Conservation (phyloP, 2,888 invertebrate genomes). For the Amblyteles armatorius region DNA sequence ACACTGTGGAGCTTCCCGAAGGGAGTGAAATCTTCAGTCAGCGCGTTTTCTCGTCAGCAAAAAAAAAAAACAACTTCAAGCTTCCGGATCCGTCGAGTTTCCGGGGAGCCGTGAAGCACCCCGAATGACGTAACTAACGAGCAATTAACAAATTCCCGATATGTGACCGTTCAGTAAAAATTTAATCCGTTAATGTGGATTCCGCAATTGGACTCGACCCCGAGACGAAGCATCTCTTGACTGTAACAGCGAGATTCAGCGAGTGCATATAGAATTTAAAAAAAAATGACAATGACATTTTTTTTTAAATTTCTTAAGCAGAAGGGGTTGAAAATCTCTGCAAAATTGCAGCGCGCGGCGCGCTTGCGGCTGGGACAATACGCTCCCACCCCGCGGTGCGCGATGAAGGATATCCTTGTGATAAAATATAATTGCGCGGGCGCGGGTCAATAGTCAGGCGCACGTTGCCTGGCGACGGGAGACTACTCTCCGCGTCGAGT, state of each 20-base stretch:
- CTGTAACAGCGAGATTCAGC: no score
- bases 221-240: no score
- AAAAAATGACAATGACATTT: neutral
- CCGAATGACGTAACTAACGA: no score
- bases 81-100: no score
- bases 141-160: no score
- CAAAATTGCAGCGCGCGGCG: slow-evolving; percentile 29
- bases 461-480: slow-evolving; percentile 79
- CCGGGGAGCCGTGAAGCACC: no score
- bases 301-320: no score
- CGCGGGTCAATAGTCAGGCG: slow-evolving; percentile 82
- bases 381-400: slow-evolving; percentile 19
- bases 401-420: slow-evolving; percentile 68
- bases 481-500: slow-evolving; percentile 52
- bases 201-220: no score
- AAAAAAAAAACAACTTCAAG: neutral
- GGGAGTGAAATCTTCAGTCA: neutral
- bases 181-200: no score
- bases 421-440: slow-evolving; percentile 81
- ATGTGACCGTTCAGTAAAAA: no score
- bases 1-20: slow-evolving; percentile 46
- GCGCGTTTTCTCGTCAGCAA: neutral
- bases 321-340: slow-evolving; percentile 14
- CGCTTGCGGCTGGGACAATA: neutral
- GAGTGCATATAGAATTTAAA: neutral